Evolutionary conservation across 2,113 vertebrate species (phyloP).

Genomic region (Pelecanoides urinatrix): DNA sequence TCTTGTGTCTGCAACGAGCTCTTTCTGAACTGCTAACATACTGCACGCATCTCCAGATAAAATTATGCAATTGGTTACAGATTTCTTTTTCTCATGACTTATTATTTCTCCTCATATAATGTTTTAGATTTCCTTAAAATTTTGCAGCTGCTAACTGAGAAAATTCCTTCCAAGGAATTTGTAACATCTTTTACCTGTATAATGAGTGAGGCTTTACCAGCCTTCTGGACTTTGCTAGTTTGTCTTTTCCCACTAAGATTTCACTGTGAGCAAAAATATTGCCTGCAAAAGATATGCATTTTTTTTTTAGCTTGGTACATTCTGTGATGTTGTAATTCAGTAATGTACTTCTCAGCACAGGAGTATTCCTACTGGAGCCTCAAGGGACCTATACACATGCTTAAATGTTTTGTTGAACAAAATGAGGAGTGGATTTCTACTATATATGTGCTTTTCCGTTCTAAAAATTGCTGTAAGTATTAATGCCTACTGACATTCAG

Average conservation of each 20-base stretch:
- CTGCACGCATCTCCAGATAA: fast-evolving
- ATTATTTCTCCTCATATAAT: not conserved
- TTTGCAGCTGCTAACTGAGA: not conserved
- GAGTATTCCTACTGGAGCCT: not conserved
- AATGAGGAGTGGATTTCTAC: not conserved
- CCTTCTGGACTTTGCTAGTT: not conserved
- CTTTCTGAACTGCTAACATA: not conserved
- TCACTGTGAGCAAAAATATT: not conserved
- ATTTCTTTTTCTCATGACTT: not conserved
- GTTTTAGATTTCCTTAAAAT: not conserved
- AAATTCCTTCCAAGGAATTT: not conserved
- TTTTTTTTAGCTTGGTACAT: not conserved
- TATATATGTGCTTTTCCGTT: not conserved
- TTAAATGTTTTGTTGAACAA: not conserved
- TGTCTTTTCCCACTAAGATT: not conserved
- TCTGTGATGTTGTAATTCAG: not conserved
- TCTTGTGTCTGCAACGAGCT: not conserved
- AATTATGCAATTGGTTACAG: not conserved
- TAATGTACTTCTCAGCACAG: not conserved
- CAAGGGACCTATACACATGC: not conserved
- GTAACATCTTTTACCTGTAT: not conserved
- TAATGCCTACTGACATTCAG: not conserved
- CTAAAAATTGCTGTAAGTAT: not conserved
- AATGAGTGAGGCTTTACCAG: not conserved
- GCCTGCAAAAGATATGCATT: not conserved